phyloP scores from a whole-genome alignment of 92 coral and sea anemone genomes.

The Nematostella vectensis region DNA sequence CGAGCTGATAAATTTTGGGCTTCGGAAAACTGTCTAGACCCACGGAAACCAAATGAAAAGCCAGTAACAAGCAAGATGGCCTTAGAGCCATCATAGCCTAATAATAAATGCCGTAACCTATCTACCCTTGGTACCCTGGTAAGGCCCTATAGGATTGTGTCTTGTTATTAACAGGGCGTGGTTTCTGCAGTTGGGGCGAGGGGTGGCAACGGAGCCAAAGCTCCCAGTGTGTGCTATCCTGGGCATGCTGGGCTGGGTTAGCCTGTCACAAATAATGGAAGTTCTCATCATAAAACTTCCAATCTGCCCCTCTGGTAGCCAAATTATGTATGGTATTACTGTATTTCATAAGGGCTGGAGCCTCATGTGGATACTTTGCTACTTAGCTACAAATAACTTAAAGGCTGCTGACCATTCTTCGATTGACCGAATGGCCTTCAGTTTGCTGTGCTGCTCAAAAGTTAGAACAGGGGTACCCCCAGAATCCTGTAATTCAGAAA shows the following conservation, averaged over 20 bases:
- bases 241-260: conserved; percentile 2
- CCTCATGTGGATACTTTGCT: background rate
- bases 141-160: too few relatives aligned
- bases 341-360: conserved; percentile 24
- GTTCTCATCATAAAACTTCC: conserved; percentile 28
- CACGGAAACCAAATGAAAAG: too few relatives aligned
- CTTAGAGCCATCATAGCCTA: too few relatives aligned
- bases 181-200: too few relatives aligned
- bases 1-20: too few relatives aligned
- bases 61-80: too few relatives aligned
- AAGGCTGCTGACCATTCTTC: background rate
- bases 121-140: too few relatives aligned
- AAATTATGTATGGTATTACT: conserved; percentile 18
- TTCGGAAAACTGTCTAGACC: too few relatives aligned
- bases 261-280: conserved; percentile 12
- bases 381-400: background rate
- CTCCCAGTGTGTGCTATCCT: conserved; percentile 19
- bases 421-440: background rate
- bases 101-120: too few relatives aligned
- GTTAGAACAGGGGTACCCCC: background rate
- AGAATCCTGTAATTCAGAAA: background rate
- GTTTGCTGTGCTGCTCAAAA: background rate
- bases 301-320: conserved; percentile 13
- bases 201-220: conserved; percentile 17
- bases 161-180: too few relatives aligned